Conservation (phyloP, 2,888 invertebrate genomes). For the Dryocosmus kuriphilus region DNA sequence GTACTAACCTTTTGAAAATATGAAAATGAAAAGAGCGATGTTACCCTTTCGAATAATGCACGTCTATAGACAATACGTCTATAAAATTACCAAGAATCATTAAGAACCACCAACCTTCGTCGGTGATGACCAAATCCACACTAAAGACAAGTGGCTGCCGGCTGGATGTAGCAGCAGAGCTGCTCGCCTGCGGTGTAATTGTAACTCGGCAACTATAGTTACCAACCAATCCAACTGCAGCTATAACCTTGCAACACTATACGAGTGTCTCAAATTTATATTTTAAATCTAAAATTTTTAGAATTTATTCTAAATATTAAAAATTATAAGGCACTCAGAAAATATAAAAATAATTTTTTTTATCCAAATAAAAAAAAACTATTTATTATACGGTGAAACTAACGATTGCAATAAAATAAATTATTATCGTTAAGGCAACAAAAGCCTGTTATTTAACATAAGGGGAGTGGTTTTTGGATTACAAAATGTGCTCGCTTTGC, state of each 20-base stretch:
- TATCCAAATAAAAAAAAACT: too few relatives aligned
- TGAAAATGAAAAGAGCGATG: not conserved
- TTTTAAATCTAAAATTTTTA: too few relatives aligned
- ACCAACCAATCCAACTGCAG: slow-evolving; percentile 4
- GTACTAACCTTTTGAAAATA: not conserved
- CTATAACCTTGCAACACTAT: not conserved
- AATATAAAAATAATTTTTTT: too few relatives aligned
- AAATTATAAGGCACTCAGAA: too few relatives aligned
- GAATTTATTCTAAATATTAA: too few relatives aligned
- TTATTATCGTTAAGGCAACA: too few relatives aligned
- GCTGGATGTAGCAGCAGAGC: not conserved
- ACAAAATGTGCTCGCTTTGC: too few relatives aligned
- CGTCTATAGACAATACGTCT: not conserved
- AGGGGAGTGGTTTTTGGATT: too few relatives aligned
- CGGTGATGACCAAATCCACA: slow-evolving; percentile 11
- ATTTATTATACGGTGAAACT: too few relatives aligned
- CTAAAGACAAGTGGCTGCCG: not conserved
- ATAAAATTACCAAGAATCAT: not conserved
- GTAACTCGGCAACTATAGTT: slow-evolving; percentile 1
- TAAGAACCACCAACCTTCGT: not conserved
- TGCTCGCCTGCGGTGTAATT: not conserved
- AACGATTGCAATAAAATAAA: too few relatives aligned
- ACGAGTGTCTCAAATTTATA: too few relatives aligned
- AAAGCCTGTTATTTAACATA: too few relatives aligned
- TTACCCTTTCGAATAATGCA: not conserved